Conservation (phyloP, 2,113 vertebrate species). For the Gymnarchus niloticus region DNA sequence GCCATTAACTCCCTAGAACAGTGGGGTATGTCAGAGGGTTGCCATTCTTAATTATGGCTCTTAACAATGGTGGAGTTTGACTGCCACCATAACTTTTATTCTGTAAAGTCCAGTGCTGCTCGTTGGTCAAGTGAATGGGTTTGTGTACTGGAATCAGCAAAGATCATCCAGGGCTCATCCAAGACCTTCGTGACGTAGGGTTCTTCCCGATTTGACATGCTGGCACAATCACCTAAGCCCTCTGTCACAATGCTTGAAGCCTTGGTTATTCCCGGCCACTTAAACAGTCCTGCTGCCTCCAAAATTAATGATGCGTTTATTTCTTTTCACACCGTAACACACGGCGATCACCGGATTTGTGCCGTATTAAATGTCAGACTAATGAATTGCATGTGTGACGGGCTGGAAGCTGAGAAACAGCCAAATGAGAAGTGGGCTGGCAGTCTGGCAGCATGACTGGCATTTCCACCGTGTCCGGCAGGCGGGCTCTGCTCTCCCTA, state of each 20-base stretch:
- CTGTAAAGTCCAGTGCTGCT: not conserved
- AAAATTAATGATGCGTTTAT: not conserved
- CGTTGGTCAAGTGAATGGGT: no score
- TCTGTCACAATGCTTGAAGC: not conserved
- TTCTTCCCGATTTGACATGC: not conserved
- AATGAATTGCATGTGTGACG: not conserved
- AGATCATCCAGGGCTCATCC: not conserved
- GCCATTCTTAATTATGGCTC: not conserved
- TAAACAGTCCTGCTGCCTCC: not conserved
- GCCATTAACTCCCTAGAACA: not conserved
- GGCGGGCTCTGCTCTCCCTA: not conserved
- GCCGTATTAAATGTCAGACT: conserved; percentile 1
- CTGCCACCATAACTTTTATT: no score
- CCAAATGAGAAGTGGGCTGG: not conserved
- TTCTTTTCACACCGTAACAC: not conserved
- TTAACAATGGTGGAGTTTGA: not conserved
- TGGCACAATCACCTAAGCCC: not conserved
- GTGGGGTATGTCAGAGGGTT: not conserved
- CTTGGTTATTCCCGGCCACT: not conserved
- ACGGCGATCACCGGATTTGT: conserved; percentile 1
- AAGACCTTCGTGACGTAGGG: not conserved
- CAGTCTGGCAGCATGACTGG: not conserved
- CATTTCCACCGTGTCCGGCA: not conserved
- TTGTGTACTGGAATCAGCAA: not conserved
- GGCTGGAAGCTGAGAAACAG: not conserved